These are phyloP conservation scores for Tribolium freemani DNA, from an alignment of 2,888 invertebrate genomes.

Conservation along the genomic window DNA sequence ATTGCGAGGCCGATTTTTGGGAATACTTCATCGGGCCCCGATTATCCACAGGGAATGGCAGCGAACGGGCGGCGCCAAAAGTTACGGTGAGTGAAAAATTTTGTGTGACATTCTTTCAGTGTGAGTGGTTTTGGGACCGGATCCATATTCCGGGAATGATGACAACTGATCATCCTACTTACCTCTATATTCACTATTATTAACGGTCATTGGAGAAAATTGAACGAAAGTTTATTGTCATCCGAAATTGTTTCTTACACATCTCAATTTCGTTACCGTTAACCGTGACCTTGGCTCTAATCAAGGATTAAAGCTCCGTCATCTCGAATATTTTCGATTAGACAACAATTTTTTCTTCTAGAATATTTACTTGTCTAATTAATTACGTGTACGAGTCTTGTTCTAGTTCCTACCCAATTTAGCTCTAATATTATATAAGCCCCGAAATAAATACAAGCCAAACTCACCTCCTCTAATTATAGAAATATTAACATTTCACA, in stretches of 20 bases:
- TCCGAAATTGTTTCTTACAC: constrained; percentile 1
- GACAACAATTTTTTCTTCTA: neutral
- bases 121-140: constrained; percentile 20
- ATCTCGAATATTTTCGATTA: neutral
- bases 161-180: constrained; percentile 28
- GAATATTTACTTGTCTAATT: neutral
- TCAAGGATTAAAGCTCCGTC: neutral
- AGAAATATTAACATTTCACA: constrained; percentile 15
- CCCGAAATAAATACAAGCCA: constrained; percentile 1
- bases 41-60: neutral
- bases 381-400: neutral
- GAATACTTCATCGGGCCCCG: constrained; percentile 31
- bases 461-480: constrained; percentile 4
- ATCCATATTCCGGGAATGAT: constrained; percentile 29
- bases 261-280: constrained; percentile 40
- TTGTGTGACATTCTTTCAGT: neutral
- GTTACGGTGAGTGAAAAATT: constrained; percentile 26
- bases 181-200: constrained; percentile 33
- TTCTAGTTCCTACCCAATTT: neutral
- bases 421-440: neutral
- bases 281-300: constrained; percentile 32
- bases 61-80: neutral
- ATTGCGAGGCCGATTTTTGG: constrained; percentile 1
- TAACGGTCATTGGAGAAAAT: constrained; percentile 34
- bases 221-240: constrained; percentile 38